A percentile compares a stretch with the other conserved stretches of the same genome.
Evolutionary conservation across 2,888 invertebrate genomes (phyloP).

Genomic region (Dermolepida albohirtum): DNA sequence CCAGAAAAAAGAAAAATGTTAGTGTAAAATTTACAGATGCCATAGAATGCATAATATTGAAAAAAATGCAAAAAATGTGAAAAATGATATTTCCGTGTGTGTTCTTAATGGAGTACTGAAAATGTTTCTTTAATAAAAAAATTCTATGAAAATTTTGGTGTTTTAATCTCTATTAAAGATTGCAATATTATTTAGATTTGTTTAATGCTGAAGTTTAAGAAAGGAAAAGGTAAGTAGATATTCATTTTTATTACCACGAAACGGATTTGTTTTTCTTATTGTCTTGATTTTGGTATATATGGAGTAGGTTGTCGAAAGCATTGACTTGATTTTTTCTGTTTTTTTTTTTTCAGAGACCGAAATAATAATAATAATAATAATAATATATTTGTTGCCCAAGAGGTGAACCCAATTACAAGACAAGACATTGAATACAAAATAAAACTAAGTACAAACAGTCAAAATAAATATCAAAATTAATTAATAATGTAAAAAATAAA

Average conservation of each 20-base stretch:
- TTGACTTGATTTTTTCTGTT: too few relatives aligned
- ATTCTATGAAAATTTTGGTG: conserved; percentile 51
- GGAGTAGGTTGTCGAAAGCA: too few relatives aligned
- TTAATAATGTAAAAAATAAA: too few relatives aligned
- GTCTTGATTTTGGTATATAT: too few relatives aligned
- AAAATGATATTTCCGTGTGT: conserved; percentile 69
- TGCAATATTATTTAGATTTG: background rate
- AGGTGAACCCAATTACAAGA: too few relatives aligned
- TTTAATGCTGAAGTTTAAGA: background rate
- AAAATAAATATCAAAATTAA: too few relatives aligned
- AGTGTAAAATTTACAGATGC: conserved; percentile 51
- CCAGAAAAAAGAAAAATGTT: conserved; percentile 49
- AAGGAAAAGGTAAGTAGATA: background rate
- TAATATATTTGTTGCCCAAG: too few relatives aligned
- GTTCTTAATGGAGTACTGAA: conserved; percentile 69
- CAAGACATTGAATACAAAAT: too few relatives aligned
- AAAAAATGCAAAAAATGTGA: conserved; percentile 50
- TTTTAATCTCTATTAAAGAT: conserved; percentile 23
- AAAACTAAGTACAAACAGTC: too few relatives aligned
- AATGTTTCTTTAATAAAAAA: conserved; percentile 71
- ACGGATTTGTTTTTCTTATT: too few relatives aligned
- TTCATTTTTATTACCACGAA: background rate
- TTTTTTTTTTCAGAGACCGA: too few relatives aligned
- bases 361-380: too few relatives aligned
- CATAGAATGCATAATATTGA: conserved; percentile 44